Conservation (phyloP, 2,797 vertebrate genomes). For the Megalops cyprinoides region DNA sequence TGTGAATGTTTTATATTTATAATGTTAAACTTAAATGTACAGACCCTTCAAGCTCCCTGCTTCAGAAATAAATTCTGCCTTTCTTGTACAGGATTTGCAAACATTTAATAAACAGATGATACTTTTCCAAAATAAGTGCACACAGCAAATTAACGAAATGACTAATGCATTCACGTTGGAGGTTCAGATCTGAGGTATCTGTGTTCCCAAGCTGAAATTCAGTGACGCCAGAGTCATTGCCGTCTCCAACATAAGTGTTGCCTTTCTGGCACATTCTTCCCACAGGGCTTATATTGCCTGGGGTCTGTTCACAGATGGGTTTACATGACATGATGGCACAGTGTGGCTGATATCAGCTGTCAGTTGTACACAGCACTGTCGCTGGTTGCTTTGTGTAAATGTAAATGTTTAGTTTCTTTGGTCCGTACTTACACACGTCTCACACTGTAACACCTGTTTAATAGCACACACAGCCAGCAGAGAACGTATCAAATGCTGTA, state of each 20-base stretch:
- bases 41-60: background rate
- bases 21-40: constrained; percentile 7
- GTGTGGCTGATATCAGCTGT: too few species aligned
- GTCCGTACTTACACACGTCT: too few species aligned
- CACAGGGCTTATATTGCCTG: background rate
- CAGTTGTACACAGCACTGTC: too few species aligned
- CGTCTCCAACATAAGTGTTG: too few species aligned
- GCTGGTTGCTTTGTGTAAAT: too few species aligned
- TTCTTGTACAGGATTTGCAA: background rate
- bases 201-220: background rate
- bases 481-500: background rate
- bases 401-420: too few species aligned
- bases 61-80: background rate
- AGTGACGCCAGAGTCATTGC: too few species aligned
- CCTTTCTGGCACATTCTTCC: background rate
- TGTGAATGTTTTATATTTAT: background rate
- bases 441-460: background rate
- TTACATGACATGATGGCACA: background rate
- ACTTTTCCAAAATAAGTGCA: background rate
- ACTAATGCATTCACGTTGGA: background rate
- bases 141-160: background rate
- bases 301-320: background rate
- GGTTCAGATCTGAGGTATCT: background rate
- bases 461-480: background rate
- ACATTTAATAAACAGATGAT: background rate